Percentiles rank a stretch among this genome's conserved stretches.
Evolutionary conservation across 92 coral and sea anemone species (phyloP).

Genomic region (Actinernus sp.): DNA sequence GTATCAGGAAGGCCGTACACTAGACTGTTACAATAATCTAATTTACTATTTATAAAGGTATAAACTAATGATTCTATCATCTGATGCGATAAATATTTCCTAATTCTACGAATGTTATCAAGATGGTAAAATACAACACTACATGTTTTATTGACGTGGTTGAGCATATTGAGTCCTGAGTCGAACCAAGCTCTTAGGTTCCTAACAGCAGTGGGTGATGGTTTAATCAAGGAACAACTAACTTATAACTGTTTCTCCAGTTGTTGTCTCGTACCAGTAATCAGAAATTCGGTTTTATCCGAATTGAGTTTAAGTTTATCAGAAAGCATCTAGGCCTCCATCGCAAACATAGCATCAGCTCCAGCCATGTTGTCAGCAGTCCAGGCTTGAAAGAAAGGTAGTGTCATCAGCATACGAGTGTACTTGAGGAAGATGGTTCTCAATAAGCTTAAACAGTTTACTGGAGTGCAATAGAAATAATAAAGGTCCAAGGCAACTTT

Average conservation of each 20-base stretch:
- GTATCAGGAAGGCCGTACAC: no score
- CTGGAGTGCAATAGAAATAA: background rate
- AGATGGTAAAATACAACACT: no score
- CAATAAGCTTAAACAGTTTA: background rate
- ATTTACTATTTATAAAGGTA: no score
- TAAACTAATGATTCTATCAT: no score
- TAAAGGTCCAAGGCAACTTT: background rate
- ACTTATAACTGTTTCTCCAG: constrained; percentile 1
- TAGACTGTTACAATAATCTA: no score
- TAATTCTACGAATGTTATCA: no score
- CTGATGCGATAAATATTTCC: no score
- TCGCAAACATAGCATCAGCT: background rate
- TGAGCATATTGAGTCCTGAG: no score
- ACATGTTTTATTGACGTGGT: no score
- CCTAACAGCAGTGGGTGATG: no score
- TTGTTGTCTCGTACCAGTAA: background rate
- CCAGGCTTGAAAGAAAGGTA: background rate
- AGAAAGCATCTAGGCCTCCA: constrained; percentile 1
- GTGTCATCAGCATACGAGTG: constrained; percentile 1
- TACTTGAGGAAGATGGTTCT: background rate
- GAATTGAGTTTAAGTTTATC: constrained; percentile 3
- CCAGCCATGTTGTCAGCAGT: background rate
- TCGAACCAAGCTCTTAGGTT: no score
- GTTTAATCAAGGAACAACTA: background rate
- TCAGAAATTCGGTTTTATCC: no score